Evolutionary conservation across 1,140 invertebrate genomes (phyloP), one percentile per base, ranked within the genome.

Genomic region (Papilio polyxenes): DNA sequence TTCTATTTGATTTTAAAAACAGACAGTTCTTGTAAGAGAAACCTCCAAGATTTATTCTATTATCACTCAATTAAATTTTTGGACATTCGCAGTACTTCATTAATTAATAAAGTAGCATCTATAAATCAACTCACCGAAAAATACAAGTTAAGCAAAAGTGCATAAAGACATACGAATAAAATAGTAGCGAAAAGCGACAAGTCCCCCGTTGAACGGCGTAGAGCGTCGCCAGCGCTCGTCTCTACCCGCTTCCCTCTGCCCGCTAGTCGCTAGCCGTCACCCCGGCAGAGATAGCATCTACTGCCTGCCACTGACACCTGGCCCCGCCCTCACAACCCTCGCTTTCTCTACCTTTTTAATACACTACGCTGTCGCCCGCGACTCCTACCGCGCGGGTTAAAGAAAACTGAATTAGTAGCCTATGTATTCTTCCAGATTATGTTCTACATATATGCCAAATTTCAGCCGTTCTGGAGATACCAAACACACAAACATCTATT

Each of bases 231-330:
- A 49, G 40, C 62, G 79, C 17, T 9, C 44, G 62, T 48, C 59
- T 15, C 59, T 9, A 74, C 23, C 80, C 49, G 8, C 31, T 37
- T 15, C 23, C 59, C 49, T 15, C 49, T 53, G 48, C 56, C 44
- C 62, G 9, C 23, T 31, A 13, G 23, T 9, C 65, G 23, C 65
- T 72, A 72, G 76, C 81, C 80, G 80, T 83, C 84, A 85, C 85
- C 89, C 88, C 89, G 87, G 82, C 69, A 81, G 80, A 90, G 91
- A 92, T 93, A 93, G 91, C 89, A 92, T 92, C 90, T 89, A 86
- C 90, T 83, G 84, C 81, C 84, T 93, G 92, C 88, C 82, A 81
- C 85, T 92, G 92, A 94, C 92, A 94, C 92, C 92, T 91, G 90
- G 92, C 91, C 86, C 86, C 92, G 92, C 92, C 92, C 86, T 81